A percentile compares a stretch with the other conserved stretches of the same genome.
Evolutionary conservation across 1,140 invertebrate genomes (phyloP).

Genomic region (Branchinecta lindahli): DNA sequence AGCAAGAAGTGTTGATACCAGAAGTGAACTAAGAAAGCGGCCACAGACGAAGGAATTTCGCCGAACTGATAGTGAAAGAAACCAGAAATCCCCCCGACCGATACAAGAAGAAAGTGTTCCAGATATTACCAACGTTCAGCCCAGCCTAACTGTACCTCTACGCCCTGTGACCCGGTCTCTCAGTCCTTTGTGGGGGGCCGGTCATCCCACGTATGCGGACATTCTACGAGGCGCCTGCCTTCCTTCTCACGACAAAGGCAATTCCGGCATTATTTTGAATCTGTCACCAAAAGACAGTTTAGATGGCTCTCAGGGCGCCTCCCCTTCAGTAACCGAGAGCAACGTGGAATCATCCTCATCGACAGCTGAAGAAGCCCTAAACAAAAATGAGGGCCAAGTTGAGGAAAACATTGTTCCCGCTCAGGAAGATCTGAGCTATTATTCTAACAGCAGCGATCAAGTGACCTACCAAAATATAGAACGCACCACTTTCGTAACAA

Average conservation of each 20-base stretch:
- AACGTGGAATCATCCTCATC: neutral
- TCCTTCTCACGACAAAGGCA: slow-evolving; percentile 12
- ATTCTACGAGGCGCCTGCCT: slow-evolving; percentile 43
- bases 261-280: slow-evolving; percentile 15
- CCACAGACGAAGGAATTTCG: slow-evolving; percentile 3
- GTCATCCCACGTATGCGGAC: slow-evolving; percentile 48
- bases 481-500: too few species aligned
- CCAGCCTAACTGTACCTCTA: neutral
- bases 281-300: neutral
- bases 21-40: slow-evolving; percentile 18
- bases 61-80: neutral
- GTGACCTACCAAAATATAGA: too few species aligned
- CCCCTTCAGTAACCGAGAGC: neutral
- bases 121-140: neutral
- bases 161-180: slow-evolving; percentile 35
- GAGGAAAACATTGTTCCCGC: neutral
- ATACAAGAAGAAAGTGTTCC: neutral
- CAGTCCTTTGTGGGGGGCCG: slow-evolving; percentile 50
- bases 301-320: neutral
- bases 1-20: slow-evolving; percentile 16
- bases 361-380: neutral
- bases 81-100: slow-evolving; percentile 2
- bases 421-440: too few species aligned
- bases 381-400: neutral
- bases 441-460: too few species aligned